Base-by-base conservation (phyloP, 2,113 vertebrate species). In the Semnornis frantzii region DNA sequence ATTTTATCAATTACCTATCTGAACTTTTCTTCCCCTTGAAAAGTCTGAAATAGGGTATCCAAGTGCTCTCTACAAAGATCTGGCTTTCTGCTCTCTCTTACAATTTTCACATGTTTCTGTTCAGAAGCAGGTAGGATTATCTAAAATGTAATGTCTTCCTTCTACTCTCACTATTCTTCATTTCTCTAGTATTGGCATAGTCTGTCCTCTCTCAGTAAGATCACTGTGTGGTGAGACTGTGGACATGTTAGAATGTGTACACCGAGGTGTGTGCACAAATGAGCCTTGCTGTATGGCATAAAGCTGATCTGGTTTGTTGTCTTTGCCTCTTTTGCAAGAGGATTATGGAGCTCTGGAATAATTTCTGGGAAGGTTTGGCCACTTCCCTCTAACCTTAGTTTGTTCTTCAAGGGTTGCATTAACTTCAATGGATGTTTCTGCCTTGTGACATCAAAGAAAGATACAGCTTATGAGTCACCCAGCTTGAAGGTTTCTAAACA, bases 91-190 rank as follows among this genome's bases (percentile, higher is more conserved):
- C 89, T 96, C 80, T 94, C 92, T 94, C 30, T 87, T 73, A 83
- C 0, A 12, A 52, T 96, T 95, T 89, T 94, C 83, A 92, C 65
- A 84, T 48, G 72, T 44, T 85, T 96, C 71, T 90, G 69, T 89
- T 88, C 93, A 94, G 89, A 92, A 93, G 85, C 93, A 97, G 97
- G 96, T 96, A 97, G 92, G 97, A 94, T 88, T 92, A 68, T 78
- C n/a, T 85, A 58, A 77, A 95, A 72, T 77, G 54, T 58, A 25
- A 15, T 87, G 37, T 34, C 52, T 87, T 85, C 65, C 19, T 69
- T 31, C 20, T 80, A 82, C 70, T 34, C 64, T 30, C 88, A 76
- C 65, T 82, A 9, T 76, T 81, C 8, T 50, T 76, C 55, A 62
- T 69, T 58, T 48, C 25, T 42, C 10, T n/a, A 28, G 24, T 63